Evolutionary conservation across 2,888 invertebrate genomes (phyloP), one percentile per base, ranked within the genome.

Genomic region (Dichetophora obliterata): DNA sequence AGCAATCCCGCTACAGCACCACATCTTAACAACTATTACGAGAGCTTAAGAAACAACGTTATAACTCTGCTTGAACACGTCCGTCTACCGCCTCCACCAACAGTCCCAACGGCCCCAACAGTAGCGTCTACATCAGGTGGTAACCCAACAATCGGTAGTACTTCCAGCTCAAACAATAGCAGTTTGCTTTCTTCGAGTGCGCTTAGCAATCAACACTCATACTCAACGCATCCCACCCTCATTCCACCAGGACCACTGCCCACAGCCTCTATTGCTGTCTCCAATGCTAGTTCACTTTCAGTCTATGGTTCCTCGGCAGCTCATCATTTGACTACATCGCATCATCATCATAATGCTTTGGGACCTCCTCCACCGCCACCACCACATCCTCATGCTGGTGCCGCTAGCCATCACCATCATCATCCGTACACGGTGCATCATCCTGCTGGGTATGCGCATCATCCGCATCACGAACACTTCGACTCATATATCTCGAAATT

Each of bases 401-500:
- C 76, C 43, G 63, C 80, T 27, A 8, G n/a, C 3, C 79, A 76
- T 57, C 82, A 76, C 52, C 82, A 82, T 19, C 84, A 86, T 74
- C 87, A 87, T 90, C 78, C 90, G 85, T 86, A 86, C 19, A 86
- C 87, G 16, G 86, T 87, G 14, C 77, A 90, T 88, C 75, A 85
- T 81, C 83, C 83, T 5, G 85, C 85, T 37, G 80, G 83, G 31
- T 86, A 87, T 79, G 78, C 81, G 69, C 84, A 80, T 27, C 92
- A 94, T 85, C 92, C 95, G 79, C 93, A 93, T 61, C 95, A 95
- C 86, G 97, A 97, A 87, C 96, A 96, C 90, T 96, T 98, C 89
- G 97, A 97, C 90, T 95, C 95, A 82, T 97, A 97, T 90, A 93
- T 98, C 85, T 95, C 95, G 82, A 97, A 96, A 88, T 91, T 98